These are phyloP conservation scores for Lasioglossum lativentre DNA, from an alignment of 2,888 invertebrate species.

Conservation along the genomic window DNA sequence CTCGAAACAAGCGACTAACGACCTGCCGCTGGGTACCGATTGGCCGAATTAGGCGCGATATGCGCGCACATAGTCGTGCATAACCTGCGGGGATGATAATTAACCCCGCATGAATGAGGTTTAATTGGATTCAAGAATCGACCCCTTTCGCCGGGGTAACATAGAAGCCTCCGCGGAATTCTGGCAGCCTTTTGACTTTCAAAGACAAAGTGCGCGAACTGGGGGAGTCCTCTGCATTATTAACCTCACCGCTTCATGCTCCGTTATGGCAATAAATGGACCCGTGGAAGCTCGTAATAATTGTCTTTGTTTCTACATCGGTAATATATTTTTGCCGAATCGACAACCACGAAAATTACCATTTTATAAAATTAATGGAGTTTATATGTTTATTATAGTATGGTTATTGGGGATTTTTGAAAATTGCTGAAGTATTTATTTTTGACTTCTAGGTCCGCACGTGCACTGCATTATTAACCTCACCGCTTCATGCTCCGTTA, in stretches of 20 bases:
- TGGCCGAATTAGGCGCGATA: conserved; percentile 79
- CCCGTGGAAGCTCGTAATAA: neutral
- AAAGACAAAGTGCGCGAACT: conserved; percentile 74
- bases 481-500: conserved; percentile 3
- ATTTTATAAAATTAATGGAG: too few species aligned
- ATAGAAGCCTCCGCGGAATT: conserved; percentile 72
- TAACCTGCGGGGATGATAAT: conserved; percentile 79
- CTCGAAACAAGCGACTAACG: conserved; percentile 82
- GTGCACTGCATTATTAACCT: conserved; percentile 34
- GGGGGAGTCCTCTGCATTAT: conserved; percentile 22
- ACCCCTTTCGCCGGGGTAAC: conserved; percentile 69
- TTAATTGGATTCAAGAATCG: conserved; percentile 78
- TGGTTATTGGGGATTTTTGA: too few species aligned
- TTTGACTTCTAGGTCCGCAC: too few species aligned
- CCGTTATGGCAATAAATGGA: neutral
- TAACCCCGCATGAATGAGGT: conserved; percentile 81
- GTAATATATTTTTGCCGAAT: too few species aligned
- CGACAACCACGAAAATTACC: too few species aligned
- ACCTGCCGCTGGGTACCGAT: conserved; percentile 78
- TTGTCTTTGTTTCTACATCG: neutral
- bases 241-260: conserved; percentile 24
- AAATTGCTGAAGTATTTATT: too few species aligned
- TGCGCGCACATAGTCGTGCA: conserved; percentile 67
- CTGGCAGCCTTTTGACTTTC: conserved; percentile 77
- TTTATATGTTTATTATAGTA: too few species aligned